Percentiles rank a stretch among this genome's conserved stretches.
phyloP scores from a whole-genome alignment of 2,113 vertebrate species.

The Neolamprologus toae region DNA sequence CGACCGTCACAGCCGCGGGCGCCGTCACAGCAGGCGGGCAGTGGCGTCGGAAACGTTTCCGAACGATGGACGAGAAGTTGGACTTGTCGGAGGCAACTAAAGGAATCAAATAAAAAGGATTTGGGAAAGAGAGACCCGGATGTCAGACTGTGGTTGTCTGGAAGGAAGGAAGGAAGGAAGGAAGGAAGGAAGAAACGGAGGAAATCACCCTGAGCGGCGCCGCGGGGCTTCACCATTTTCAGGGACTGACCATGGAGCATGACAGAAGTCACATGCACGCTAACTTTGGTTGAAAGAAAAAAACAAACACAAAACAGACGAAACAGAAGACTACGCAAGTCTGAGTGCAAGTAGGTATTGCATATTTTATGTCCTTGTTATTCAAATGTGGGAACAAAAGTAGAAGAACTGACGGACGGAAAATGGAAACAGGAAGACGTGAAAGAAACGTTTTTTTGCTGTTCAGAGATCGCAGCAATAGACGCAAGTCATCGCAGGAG shows the following conservation, averaged over 20 bases:
- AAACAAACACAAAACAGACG: constrained; percentile 44
- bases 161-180: background rate
- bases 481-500: constrained; percentile 75
- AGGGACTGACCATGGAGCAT: constrained; percentile 74
- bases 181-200: background rate
- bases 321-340: constrained; percentile 62
- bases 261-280: constrained; percentile 81
- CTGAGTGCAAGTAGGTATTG: constrained; percentile 94
- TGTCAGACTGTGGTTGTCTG: constrained; percentile 29
- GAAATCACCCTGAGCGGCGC: background rate
- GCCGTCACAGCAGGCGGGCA: background rate
- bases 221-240: constrained; percentile 26
- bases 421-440: constrained; percentile 38
- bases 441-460: constrained; percentile 53
- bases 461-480: constrained; percentile 81
- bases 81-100: constrained; percentile 84
- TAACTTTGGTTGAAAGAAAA: constrained; percentile 85
- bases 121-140: background rate
- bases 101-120: constrained; percentile 60
- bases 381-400: constrained; percentile 79
- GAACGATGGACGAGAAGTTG: constrained; percentile 79
- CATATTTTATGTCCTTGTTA: constrained; percentile 76
- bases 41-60: background rate
- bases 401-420: background rate
- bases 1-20: constrained; percentile 72